Evolutionary conservation across 1,140 invertebrate species (phyloP).

Genomic region (Pachyrhynchus sulphureomaculatus): DNA sequence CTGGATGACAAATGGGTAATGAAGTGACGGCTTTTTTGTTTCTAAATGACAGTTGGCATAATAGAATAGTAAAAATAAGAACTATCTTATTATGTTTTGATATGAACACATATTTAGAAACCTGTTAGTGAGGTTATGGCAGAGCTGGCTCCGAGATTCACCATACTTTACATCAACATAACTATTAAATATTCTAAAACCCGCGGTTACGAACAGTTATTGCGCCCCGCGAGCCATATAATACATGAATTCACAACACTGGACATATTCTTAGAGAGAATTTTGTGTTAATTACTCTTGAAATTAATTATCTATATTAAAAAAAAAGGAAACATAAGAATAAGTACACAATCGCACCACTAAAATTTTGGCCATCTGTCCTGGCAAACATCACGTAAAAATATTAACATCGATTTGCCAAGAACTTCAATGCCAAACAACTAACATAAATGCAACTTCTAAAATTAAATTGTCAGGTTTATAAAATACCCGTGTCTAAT

Average conservation of each 20-base stretch:
- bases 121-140: conserved; percentile 48
- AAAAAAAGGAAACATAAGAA: conserved; percentile 30
- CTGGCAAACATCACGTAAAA: conserved; percentile 20
- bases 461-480: conserved; percentile 40
- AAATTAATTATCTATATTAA: not conserved
- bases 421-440: conserved; percentile 31
- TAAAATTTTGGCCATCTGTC: conserved; percentile 37
- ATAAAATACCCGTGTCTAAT: conserved; percentile 34
- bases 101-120: conserved; percentile 50
- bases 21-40: conserved; percentile 17
- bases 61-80: conserved; percentile 44
- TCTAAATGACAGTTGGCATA: conserved; percentile 32
- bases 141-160: conserved; percentile 47
- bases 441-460: conserved; percentile 48
- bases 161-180: conserved; percentile 41
- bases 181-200: conserved; percentile 40
- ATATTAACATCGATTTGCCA: conserved; percentile 33
- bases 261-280: conserved; percentile 22
- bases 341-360: conserved; percentile 46
- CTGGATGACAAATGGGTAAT: conserved; percentile 35
- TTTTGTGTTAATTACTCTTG: not conserved
- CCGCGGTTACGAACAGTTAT: not conserved
- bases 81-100: conserved; percentile 39
- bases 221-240: conserved; percentile 22
- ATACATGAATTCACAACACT: conserved; percentile 40